A percentile compares a stretch with the other conserved stretches of the same genome.
These are phyloP conservation scores for Syndactyla subalaris DNA, from an alignment of 2,797 vertebrate genomes.

Conservation along the genomic window DNA sequence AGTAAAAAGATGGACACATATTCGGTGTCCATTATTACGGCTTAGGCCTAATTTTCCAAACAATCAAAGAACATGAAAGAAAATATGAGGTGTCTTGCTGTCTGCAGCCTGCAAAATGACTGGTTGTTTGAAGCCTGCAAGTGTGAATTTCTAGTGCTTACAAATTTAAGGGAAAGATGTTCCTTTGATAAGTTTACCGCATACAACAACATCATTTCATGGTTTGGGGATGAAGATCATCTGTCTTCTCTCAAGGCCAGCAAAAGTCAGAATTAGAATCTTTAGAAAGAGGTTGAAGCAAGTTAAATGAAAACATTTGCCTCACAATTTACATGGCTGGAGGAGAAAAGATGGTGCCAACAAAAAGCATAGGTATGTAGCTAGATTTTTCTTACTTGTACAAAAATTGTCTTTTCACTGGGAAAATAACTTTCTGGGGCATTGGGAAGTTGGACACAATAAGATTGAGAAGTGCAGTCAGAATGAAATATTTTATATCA, in stretches of 20 bases:
- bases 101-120: not conserved
- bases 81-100: not conserved
- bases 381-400: not conserved
- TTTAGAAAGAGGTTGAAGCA: not conserved
- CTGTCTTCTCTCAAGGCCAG: not conserved
- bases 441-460: not conserved
- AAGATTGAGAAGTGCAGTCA: not conserved
- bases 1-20: not conserved
- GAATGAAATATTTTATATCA: not conserved
- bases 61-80: not conserved
- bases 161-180: not conserved
- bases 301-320: not conserved
- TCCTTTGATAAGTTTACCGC: not conserved
- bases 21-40: not conserved
- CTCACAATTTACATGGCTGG: not conserved
- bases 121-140: not conserved
- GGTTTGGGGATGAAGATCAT: not conserved
- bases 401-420: not conserved
- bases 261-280: not conserved
- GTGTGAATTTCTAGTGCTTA: rapidly evolving
- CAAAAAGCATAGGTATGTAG: too few species aligned
- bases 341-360: not conserved
- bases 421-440: not conserved
- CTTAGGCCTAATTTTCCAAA: not conserved
- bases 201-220: rapidly evolving